phyloP scores from a whole-genome alignment of 2,113 vertebrate species.

The Okapia johnstoni region DNA sequence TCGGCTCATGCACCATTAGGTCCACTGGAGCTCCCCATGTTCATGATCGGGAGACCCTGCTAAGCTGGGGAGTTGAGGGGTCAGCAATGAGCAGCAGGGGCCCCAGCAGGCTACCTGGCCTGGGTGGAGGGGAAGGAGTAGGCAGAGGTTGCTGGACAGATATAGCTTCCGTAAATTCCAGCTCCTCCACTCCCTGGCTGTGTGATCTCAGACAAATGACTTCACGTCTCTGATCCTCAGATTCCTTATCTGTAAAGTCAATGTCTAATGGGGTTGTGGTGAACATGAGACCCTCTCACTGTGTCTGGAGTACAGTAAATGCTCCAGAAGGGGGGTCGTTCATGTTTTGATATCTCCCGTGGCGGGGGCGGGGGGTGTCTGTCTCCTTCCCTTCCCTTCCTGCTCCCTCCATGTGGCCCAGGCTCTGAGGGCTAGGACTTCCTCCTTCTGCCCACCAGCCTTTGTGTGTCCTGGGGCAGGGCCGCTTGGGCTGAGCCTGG shows the following conservation, averaged over 20 bases:
- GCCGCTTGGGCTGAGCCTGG: not conserved
- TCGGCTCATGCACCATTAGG: not conserved
- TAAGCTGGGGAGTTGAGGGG: no score
- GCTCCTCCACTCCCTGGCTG: not conserved
- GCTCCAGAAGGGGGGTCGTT: not conserved
- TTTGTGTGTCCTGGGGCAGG: not conserved
- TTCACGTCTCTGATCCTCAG: not conserved
- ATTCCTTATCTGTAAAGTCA: not conserved
- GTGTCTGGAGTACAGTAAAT: not conserved
- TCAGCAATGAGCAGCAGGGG: not conserved
- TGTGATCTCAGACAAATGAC: not conserved
- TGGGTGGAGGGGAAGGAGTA: accelerated
- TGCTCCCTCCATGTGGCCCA: not conserved
- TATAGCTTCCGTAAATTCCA: not conserved
- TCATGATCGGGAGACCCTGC: not conserved
- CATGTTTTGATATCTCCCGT: not conserved
- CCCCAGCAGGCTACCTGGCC: not conserved
- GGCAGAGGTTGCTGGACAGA: not conserved
- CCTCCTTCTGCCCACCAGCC: not conserved
- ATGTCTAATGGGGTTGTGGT: not conserved
- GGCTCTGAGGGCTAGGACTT: not conserved
- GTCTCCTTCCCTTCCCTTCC: not conserved
- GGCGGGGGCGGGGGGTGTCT: not conserved
- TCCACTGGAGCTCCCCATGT: not conserved
- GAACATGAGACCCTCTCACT: not conserved